These are phyloP conservation scores for Corydoras sp. DNA, from an alignment of 2,113 vertebrate genomes.

Conservation along the genomic window DNA sequence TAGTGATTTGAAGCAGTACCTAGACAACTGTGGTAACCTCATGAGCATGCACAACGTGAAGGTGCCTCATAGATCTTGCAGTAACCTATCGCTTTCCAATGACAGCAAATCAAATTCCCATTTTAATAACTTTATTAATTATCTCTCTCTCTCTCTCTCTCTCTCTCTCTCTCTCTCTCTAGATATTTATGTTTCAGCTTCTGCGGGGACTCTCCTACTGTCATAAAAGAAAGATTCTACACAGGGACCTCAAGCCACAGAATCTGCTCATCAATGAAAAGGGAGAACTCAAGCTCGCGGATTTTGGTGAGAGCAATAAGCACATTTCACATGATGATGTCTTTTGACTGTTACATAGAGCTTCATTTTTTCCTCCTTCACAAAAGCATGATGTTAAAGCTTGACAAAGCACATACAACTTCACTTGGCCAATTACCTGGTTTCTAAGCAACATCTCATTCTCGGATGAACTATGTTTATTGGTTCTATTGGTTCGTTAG, in stretches of 20 bases:
- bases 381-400: constrained; percentile 21
- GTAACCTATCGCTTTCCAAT: not conserved
- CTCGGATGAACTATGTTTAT: constrained; percentile 26
- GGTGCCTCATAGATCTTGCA: constrained; percentile 57
- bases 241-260: constrained; percentile 94
- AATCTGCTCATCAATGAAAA: constrained; percentile 93
- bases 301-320: constrained; percentile 76
- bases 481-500: constrained; percentile 54
- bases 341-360: constrained; percentile 6
- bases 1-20: constrained; percentile 91
- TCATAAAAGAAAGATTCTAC: constrained; percentile 89
- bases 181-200: constrained; percentile 98
- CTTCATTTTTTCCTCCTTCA: constrained; percentile 15
- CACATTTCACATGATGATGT: not conserved
- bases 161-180: not conserved
- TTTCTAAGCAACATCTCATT: constrained; percentile 32
- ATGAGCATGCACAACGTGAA: constrained; percentile 96
- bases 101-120: not conserved
- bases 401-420: constrained; percentile 21
- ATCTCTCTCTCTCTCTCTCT: not conserved
- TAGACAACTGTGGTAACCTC: constrained; percentile 91
- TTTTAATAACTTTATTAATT: not conserved
- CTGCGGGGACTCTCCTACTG: constrained; percentile 90
- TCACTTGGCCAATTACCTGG: constrained; percentile 28
- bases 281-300: constrained; percentile 90